A percentile compares a stretch with the other conserved stretches of the same genome.
phyloP scores from a whole-genome alignment of 2,113 vertebrate species.

The Myodes glareolus region DNA sequence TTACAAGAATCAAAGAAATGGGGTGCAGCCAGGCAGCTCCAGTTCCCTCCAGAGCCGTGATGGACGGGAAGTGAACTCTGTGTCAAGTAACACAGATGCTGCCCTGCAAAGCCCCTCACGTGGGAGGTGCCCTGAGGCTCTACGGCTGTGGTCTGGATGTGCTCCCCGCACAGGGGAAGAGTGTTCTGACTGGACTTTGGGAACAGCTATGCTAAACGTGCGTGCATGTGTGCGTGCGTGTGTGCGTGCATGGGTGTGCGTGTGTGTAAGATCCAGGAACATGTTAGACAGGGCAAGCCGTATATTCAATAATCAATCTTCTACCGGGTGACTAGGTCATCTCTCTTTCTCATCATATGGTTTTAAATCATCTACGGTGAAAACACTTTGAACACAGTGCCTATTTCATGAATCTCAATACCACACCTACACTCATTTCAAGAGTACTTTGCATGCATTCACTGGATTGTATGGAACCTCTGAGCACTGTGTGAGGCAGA shows the following conservation, averaged over 20 bases:
- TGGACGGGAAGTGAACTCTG: fast-evolving
- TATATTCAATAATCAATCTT: neutral
- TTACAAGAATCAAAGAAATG: no score
- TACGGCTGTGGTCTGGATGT: neutral
- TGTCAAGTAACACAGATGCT: fast-evolving
- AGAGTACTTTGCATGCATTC: neutral
- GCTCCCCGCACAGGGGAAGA: fast-evolving
- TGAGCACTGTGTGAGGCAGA: neutral
- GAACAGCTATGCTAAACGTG: neutral
- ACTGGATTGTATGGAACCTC: neutral
- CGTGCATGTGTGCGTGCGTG: neutral
- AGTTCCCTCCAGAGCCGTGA: neutral
- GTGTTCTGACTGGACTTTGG: neutral
- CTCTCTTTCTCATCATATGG: no score
- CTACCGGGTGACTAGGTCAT: neutral
- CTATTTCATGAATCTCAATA: neutral
- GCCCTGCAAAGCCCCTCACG: fast-evolving
- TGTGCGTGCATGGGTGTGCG: fast-evolving
- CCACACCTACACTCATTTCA: neutral
- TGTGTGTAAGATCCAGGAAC: neutral
- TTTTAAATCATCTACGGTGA: neutral
- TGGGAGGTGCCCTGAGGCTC: fast-evolving
- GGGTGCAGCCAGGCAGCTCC: neutral
- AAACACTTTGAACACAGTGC: neutral
- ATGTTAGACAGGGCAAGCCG: neutral